phyloP scores from a whole-genome alignment of 1,140 invertebrate genomes.

The Campoletis sonorensis region DNA sequence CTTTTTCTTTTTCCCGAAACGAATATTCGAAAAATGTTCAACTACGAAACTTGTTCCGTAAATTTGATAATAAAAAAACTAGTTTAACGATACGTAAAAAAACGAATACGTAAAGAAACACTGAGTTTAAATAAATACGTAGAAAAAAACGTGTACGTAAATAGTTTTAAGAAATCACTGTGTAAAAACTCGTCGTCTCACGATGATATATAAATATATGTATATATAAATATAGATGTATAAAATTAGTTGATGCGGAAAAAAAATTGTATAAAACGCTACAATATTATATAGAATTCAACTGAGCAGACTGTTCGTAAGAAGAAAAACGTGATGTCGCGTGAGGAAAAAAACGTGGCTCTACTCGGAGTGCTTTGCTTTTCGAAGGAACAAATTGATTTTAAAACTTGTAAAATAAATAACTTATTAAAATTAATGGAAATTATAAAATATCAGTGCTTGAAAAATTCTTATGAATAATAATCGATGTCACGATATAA shows the following conservation, averaged over 20 bases:
- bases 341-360: slow-evolving; percentile 28
- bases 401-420: too few relatives aligned
- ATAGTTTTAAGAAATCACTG: slow-evolving; percentile 1
- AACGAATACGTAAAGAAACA: slow-evolving; percentile 23
- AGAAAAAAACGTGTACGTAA: slow-evolving; percentile 9
- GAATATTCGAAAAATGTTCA: neutral
- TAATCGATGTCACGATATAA: neutral
- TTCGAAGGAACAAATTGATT: too few relatives aligned
- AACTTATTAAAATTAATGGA: too few relatives aligned
- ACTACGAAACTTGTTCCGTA: neutral
- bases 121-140: slow-evolving; percentile 39
- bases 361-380: too few relatives aligned
- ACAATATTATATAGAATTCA: slow-evolving; percentile 34
- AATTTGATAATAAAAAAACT: neutral
- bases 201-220: neutral
- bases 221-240: neutral
- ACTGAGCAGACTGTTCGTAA: slow-evolving; percentile 14
- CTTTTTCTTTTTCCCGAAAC: neutral
- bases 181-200: slow-evolving; percentile 7
- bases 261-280: slow-evolving; percentile 46
- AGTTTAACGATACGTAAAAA: neutral
- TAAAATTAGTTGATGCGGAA: neutral
- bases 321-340: slow-evolving; percentile 16
- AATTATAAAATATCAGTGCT: slow-evolving; percentile 6
- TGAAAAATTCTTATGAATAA: neutral